A percentile compares a stretch with the other conserved stretches of the same genome.
Conservation (phyloP, 1,140 invertebrate species). For the Oryzaephilus surinamensis region DNA sequence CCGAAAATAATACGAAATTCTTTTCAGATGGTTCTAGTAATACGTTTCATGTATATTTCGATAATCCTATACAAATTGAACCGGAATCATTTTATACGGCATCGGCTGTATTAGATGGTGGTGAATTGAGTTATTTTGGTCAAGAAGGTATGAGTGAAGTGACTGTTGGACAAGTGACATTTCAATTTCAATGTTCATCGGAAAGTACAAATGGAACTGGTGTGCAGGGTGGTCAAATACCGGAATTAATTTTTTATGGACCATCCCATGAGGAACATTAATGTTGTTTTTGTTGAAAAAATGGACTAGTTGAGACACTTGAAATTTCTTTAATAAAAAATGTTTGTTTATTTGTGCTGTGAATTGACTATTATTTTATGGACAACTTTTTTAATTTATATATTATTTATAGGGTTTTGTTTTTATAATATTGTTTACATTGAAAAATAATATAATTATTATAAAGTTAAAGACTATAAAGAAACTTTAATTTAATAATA, state of each 20-base stretch:
- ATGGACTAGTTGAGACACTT: no score
- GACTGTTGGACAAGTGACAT: slow-evolving; percentile 76
- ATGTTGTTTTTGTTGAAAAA: slow-evolving; percentile 2
- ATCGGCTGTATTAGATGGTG: slow-evolving; percentile 78
- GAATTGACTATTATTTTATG: not conserved
- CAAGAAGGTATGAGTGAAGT: slow-evolving; percentile 90
- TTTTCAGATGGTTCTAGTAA: slow-evolving; percentile 89
- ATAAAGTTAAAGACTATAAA: not conserved
- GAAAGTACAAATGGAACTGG: slow-evolving; percentile 91
- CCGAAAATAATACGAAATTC: slow-evolving; percentile 84
- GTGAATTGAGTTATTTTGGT: slow-evolving; percentile 89
- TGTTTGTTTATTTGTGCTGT: not conserved
- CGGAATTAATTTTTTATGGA: slow-evolving; percentile 87
- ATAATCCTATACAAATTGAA: slow-evolving; percentile 85
- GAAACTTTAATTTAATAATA: slow-evolving; percentile 6
- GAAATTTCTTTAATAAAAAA: not conserved
- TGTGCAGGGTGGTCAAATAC: slow-evolving; percentile 89
- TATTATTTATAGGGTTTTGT: slow-evolving; percentile 1
- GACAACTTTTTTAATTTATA: no score
- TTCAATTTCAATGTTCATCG: slow-evolving; percentile 89
- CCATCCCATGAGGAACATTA: slow-evolving; percentile 47
- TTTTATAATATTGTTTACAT: slow-evolving; percentile 2
- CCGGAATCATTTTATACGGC: slow-evolving; percentile 86
- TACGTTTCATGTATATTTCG: slow-evolving; percentile 88
- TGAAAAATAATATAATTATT: not conserved